phyloP scores from a whole-genome alignment of 2,113 vertebrate genomes.

The Tricholaema leucomelas region DNA sequence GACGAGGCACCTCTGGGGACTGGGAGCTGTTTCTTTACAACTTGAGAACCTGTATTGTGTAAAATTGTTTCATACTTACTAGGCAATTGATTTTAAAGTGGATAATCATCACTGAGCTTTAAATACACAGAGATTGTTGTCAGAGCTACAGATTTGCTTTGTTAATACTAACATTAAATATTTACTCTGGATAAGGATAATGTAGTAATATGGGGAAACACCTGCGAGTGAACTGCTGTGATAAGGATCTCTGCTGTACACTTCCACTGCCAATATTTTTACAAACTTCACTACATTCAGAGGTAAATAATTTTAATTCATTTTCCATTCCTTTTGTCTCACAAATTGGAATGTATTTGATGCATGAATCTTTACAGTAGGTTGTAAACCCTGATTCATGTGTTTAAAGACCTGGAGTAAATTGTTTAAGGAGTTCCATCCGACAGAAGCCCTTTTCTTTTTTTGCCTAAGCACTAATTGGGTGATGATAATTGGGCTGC shows the following conservation, averaged over 20 bases:
- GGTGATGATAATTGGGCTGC: conserved; percentile 70
- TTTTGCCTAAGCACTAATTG: conserved; percentile 56
- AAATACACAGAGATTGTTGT: conserved; percentile 35
- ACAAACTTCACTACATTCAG: neutral
- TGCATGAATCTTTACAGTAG: neutral
- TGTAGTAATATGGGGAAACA: conserved; percentile 28
- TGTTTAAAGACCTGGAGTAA: neutral
- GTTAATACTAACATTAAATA: conserved; percentile 62
- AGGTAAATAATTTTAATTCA: conserved; percentile 8
- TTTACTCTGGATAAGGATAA: conserved; percentile 49
- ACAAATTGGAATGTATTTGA: neutral
- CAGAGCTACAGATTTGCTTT: conserved; percentile 36
- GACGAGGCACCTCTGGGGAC: neutral
- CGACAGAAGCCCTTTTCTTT: conserved; percentile 44
- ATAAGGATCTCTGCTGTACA: conserved; percentile 9
- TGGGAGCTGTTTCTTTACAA: neutral
- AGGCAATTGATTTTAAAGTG: conserved; percentile 14
- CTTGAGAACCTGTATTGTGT: neutral
- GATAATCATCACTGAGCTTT: conserved; percentile 36
- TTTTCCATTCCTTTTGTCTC: conserved; percentile 20
- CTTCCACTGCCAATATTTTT: conserved; percentile 27
- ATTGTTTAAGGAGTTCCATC: conserved; percentile 48
- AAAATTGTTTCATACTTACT: conserved; percentile 6
- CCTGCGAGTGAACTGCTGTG: neutral
- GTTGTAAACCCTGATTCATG: neutral